Base-by-base conservation (phyloP, 1,140 invertebrate genomes). In the Zaprionus inermis region DNA sequence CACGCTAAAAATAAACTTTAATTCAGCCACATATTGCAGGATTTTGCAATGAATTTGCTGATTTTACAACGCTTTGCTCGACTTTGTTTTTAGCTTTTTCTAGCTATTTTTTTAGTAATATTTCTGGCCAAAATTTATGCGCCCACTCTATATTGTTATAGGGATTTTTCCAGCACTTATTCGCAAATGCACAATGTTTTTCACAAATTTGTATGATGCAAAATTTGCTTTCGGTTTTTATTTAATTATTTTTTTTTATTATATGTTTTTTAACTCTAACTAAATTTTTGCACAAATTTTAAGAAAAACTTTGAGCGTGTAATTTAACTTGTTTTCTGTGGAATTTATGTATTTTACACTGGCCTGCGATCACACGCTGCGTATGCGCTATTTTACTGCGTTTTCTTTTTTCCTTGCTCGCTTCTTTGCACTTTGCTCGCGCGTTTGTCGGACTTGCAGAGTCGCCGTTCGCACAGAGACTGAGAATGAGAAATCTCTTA, bases 401-500 rank as follows among this genome's bases (percentile, higher is more conserved):
- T 49, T 49, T 46, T 55, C 30, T 16, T 11, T 11, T 30, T 63
- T 34, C 51, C 22, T 16, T n/a, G 7, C 24, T 60, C 10, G n/a
- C 0, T 46, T 41, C 36, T 52, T 71, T 49, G 49, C 14, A 49
- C 44, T 38, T 38, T 38, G 7, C 36, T 44, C 55, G 65, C 63
- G 61, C 57, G 58, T 54, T 72, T 67, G 55, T 44, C 68, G 63
- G 51, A 84, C 84, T 84, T 89, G 72, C 52, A 67, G 57, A 90
- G 78, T 81, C 66, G 80, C 78, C 75, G 85, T 84, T 81, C 85
- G 81, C 78, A 66, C 61, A 66, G 74, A 81, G 78, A 89, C 84
- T 89, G 81, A 81, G 78, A 89, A 84, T 89, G 81, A 88, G 52
- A 65, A 72, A 80, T 88, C 73, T 88, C 77, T 88, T 88, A 83